A percentile compares a stretch with the other conserved stretches of the same genome.
Evolutionary conservation across 2,113 vertebrate species (phyloP).

Genomic region (Coturnix japonica): DNA sequence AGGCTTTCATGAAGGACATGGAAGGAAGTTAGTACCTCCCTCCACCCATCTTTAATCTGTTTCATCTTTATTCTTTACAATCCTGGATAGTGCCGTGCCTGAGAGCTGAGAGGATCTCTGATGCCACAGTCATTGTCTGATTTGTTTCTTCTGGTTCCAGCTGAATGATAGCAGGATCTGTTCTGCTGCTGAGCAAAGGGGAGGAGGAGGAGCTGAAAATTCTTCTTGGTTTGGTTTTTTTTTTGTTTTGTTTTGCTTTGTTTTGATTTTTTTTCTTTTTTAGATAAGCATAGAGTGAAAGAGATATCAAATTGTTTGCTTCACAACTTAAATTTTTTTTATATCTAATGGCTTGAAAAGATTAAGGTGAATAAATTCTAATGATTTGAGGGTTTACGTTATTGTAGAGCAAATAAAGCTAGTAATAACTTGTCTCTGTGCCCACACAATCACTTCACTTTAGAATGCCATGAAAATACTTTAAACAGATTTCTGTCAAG

Average conservation of each 20-base stretch:
- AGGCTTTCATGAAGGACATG: constrained; percentile 16
- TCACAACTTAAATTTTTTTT: constrained; percentile 17
- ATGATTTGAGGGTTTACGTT: not conserved
- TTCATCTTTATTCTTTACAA: constrained; percentile 66
- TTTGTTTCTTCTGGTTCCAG: constrained; percentile 52
- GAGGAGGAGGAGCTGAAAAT: constrained; percentile 31
- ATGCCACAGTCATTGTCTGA: constrained; percentile 36
- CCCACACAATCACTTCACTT: constrained; percentile 27
- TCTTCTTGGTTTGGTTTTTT: not conserved
- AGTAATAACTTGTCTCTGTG: not conserved
- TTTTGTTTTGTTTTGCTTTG: too few relatives aligned
- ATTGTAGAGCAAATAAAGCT: constrained; percentile 39
- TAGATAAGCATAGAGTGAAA: not conserved
- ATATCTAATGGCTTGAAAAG: constrained; percentile 30
- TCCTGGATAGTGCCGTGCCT: not conserved
- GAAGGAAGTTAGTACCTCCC: constrained; percentile 42
- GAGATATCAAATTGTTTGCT: not conserved
- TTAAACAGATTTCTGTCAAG: constrained; percentile 40
- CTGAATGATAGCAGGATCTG: constrained; percentile 11
- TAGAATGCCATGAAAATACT: constrained; percentile 45
- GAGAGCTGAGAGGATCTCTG: not conserved
- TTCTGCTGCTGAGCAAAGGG: constrained; percentile 39
- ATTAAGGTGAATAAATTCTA: constrained; percentile 35
- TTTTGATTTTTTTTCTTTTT: not conserved
- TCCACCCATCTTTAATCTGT: not conserved